Evolutionary conservation across 2,797 vertebrate genomes (phyloP).

Genomic region (Lepilemur ruficaudatus): DNA sequence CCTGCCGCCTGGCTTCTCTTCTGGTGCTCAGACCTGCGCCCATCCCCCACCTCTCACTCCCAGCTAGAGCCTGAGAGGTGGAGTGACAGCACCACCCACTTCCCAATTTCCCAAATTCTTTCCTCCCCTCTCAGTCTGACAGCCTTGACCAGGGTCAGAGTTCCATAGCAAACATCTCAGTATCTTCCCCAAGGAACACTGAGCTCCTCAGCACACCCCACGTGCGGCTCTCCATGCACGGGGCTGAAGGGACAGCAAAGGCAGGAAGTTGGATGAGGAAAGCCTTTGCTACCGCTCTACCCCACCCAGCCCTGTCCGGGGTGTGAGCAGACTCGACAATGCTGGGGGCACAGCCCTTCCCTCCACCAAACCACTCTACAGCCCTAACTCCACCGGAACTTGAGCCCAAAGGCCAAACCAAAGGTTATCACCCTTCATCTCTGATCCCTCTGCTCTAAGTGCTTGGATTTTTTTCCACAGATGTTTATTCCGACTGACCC

Average conservation of each 20-base stretch:
- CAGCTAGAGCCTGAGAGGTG: neutral
- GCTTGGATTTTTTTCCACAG: neutral
- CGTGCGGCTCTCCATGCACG: neutral
- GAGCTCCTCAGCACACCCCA: neutral
- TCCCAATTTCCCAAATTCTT: constrained; percentile 38
- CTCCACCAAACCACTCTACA: neutral
- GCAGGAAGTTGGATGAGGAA: neutral
- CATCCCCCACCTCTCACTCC: neutral
- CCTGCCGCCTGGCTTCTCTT: neutral
- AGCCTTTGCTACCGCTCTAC: neutral
- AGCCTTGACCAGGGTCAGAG: constrained; percentile 53
- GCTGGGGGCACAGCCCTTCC: neutral
- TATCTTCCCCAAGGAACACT: constrained; percentile 26
- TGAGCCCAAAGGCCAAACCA: neutral
- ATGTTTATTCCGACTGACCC: neutral
- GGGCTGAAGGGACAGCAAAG: neutral
- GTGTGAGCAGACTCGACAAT: neutral
- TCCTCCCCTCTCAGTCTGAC: neutral
- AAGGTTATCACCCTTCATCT: neutral
- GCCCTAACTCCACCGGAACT: neutral
- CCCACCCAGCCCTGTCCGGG: neutral
- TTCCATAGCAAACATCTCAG: neutral
- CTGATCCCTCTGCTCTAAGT: neutral
- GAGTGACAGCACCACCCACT: neutral
- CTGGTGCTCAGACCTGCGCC: neutral